Conservation (phyloP, 1,140 invertebrate species). For the Camponotus vicinus region DNA sequence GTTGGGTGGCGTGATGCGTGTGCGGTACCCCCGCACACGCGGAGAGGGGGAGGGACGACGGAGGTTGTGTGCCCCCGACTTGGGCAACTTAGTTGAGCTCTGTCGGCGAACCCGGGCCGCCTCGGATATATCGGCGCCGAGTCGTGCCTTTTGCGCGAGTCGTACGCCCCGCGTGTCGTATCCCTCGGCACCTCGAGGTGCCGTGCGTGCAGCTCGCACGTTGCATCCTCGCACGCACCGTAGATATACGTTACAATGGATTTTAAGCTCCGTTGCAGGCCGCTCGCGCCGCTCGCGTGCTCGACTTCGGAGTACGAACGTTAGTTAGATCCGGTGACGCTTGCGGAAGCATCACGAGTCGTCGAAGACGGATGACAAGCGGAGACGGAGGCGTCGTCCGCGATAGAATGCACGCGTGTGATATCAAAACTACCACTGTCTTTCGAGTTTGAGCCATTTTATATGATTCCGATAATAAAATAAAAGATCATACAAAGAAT, state of each 20-base stretch:
- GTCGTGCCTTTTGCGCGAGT: slow-evolving; percentile 46
- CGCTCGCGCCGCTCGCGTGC: slow-evolving; percentile 60
- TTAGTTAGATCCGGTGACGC: slow-evolving; percentile 46
- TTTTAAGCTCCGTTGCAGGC: not conserved
- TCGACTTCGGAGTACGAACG: slow-evolving; percentile 69
- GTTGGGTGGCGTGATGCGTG: slow-evolving; percentile 80
- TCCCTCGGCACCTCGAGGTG: slow-evolving; percentile 31
- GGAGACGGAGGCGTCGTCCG: not conserved
- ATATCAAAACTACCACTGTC: not conserved
- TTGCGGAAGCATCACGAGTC: slow-evolving; percentile 36
- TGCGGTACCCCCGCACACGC: slow-evolving; percentile 74
- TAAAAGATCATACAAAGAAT: no score
- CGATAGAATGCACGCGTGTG: not conserved
- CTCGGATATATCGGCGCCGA: slow-evolving; percentile 63
- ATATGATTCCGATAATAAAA: no score
- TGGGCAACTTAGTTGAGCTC: slow-evolving; percentile 30
- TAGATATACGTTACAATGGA: slow-evolving; percentile 22
- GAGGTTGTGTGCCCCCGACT: slow-evolving; percentile 22
- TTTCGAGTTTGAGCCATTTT: no score
- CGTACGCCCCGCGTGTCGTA: slow-evolving; percentile 53
- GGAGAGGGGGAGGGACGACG: slow-evolving; percentile 41
- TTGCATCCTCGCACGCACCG: slow-evolving; percentile 42
- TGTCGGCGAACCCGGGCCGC: slow-evolving; percentile 41
- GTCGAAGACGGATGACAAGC: slow-evolving; percentile 46
- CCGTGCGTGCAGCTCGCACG: slow-evolving; percentile 52